Evolutionary conservation across 2,888 invertebrate species (phyloP).

Genomic region (Catocala nupta): DNA sequence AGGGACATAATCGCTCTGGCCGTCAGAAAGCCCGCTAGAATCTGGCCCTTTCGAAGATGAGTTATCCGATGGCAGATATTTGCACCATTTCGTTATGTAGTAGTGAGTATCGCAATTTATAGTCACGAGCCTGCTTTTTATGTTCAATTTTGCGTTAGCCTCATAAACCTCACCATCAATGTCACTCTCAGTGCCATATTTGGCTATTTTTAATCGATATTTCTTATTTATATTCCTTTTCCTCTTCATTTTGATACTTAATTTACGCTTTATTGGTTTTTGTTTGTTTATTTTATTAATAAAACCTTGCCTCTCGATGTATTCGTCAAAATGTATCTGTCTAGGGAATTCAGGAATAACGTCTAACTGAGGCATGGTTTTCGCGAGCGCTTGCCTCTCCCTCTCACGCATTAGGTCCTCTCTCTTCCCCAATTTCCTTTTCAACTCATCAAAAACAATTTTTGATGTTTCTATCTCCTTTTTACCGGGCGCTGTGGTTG

Average conservation of each 20-base stretch:
- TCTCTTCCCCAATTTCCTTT: slow-evolving; percentile 78
- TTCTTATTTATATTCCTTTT: slow-evolving; percentile 46
- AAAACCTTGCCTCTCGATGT: slow-evolving; percentile 66
- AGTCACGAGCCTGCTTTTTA: slow-evolving; percentile 64
- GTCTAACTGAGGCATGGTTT: slow-evolving; percentile 81
- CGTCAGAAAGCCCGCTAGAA: slow-evolving; percentile 58
- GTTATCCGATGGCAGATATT: slow-evolving; percentile 36
- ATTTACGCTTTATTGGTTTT: slow-evolving; percentile 46
- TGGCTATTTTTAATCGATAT: slow-evolving; percentile 54
- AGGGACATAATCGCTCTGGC: slow-evolving; percentile 57
- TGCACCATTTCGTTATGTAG: slow-evolving; percentile 66
- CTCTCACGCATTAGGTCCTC: slow-evolving; percentile 83
- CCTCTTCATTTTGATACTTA: slow-evolving; percentile 48
- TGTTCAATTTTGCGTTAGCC: slow-evolving; percentile 62
- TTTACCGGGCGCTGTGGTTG: slow-evolving; percentile 74
- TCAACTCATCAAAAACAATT: slow-evolving; percentile 77
- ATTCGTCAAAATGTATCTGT: slow-evolving; percentile 74
- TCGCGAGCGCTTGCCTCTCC: slow-evolving; percentile 79
- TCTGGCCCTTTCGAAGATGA: slow-evolving; percentile 34
- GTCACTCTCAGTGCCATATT: slow-evolving; percentile 61
- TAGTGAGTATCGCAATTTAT: slow-evolving; percentile 47
- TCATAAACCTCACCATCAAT: slow-evolving; percentile 58
- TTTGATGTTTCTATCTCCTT: slow-evolving; percentile 76
- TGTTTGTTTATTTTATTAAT: slow-evolving; percentile 65
- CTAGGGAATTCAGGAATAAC: slow-evolving; percentile 79